Conservation (phyloP, 1,140 invertebrate species). For the Drosophila dunni region DNA sequence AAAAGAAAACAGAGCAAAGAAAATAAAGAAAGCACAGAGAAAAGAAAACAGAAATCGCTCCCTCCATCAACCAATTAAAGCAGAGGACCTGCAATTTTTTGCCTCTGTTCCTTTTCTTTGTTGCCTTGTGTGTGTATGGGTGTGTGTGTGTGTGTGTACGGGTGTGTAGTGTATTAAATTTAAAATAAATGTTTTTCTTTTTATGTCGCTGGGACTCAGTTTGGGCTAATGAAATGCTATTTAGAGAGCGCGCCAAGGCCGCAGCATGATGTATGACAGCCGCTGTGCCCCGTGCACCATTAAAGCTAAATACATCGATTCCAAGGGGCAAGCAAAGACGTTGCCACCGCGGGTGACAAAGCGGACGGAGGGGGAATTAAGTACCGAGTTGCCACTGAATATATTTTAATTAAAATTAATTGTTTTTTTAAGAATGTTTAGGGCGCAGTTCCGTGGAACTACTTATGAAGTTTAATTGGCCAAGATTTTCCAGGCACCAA, state of each 20-base stretch:
- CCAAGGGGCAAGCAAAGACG: neutral
- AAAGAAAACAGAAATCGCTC: constrained; percentile 17
- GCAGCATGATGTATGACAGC: constrained; percentile 60
- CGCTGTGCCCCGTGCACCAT: constrained; percentile 16
- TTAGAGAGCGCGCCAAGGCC: constrained; percentile 42
- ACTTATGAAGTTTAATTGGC: constrained; percentile 19
- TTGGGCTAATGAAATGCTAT: constrained; percentile 72
- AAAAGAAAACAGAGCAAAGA: constrained; percentile 37
- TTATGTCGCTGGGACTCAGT: constrained; percentile 25
- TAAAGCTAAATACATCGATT: constrained; percentile 47
- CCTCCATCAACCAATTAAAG: constrained; percentile 69
- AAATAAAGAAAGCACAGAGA: neutral
- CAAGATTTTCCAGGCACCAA: neutral
- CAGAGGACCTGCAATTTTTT: constrained; percentile 46
- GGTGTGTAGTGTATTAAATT: constrained; percentile 69
- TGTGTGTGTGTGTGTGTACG: constrained; percentile 26
- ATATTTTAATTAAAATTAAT: constrained; percentile 51
- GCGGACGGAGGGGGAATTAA: neutral
- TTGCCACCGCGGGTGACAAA: neutral
- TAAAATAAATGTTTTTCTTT: constrained; percentile 78
- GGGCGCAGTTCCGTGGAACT: neutral
- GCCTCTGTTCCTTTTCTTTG: constrained; percentile 25
- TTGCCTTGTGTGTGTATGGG: constrained; percentile 16
- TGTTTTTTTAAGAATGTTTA: constrained; percentile 11
- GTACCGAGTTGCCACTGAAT: constrained; percentile 23